These are phyloP conservation scores for Platerodrilus igneus DNA, from an alignment of 2,888 invertebrate species.

Conservation along the genomic window DNA sequence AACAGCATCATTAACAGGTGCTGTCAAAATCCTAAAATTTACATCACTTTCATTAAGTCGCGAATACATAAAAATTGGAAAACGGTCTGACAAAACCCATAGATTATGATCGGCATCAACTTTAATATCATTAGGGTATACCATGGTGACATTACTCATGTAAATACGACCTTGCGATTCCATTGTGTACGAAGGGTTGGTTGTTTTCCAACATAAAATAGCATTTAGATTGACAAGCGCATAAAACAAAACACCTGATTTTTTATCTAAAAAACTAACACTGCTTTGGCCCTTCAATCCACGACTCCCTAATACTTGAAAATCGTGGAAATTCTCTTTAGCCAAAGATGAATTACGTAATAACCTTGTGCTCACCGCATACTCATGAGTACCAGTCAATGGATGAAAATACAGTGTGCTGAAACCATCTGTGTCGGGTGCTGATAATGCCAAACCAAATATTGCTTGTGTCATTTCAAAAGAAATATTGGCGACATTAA, in stretches of 20 bases:
- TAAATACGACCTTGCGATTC: conserved; percentile 69
- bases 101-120: conserved; percentile 66
- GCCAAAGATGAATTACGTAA: conserved; percentile 57
- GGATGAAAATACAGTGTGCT: conserved; percentile 77
- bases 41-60: conserved; percentile 58
- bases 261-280: conserved; percentile 65
- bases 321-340: conserved; percentile 58
- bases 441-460: conserved; percentile 68
- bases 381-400: conserved; percentile 71
- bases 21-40: conserved; percentile 68
- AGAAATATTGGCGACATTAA: conserved; percentile 63
- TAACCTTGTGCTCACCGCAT: conserved; percentile 65
- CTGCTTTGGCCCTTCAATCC: conserved; percentile 71
- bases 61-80: conserved; percentile 67
- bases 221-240: conserved; percentile 70
- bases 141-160: conserved; percentile 65
- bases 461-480: conserved; percentile 76
- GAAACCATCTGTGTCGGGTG: conserved; percentile 59
- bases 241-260: conserved; percentile 70
- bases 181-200: conserved; percentile 61
- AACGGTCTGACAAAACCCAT: conserved; percentile 70
- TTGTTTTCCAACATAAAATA: conserved; percentile 73
- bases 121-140: conserved; percentile 75
- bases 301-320: conserved; percentile 63
- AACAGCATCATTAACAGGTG: conserved; percentile 64